Evolutionary conservation across 2,888 invertebrate genomes (phyloP).

Genomic region (Leptinotarsa haldemani): DNA sequence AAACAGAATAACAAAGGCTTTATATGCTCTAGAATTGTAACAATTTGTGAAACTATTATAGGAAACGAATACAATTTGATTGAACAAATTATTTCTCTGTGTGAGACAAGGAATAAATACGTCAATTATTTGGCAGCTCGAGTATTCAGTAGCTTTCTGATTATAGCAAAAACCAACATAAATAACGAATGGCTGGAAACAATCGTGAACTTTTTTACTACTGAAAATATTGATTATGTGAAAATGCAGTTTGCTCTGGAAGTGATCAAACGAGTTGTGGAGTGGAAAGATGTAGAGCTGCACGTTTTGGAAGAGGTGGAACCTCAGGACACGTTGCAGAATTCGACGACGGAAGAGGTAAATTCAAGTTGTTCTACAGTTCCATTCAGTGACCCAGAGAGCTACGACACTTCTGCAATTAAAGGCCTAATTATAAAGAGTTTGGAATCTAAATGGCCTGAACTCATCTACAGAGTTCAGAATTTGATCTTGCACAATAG

Average conservation of each 20-base stretch:
- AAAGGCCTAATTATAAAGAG: slow-evolving; percentile 89
- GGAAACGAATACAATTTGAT: slow-evolving; percentile 86
- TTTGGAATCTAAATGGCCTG: slow-evolving; percentile 86
- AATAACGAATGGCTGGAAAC: slow-evolving; percentile 85
- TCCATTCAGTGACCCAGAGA: slow-evolving; percentile 81
- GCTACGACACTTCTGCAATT: slow-evolving; percentile 86
- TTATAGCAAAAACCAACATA: slow-evolving; percentile 84
- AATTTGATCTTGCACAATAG: slow-evolving; percentile 71
- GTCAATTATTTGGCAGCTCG: slow-evolving; percentile 84
- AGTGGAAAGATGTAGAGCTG: slow-evolving; percentile 86
- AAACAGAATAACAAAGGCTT: slow-evolving; percentile 86
- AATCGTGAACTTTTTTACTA: slow-evolving; percentile 78
- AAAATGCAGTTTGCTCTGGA: slow-evolving; percentile 88
- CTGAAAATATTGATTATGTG: slow-evolving; percentile 74
- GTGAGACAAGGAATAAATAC: slow-evolving; percentile 82
- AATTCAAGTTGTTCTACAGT: slow-evolving; percentile 70
- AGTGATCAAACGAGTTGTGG: slow-evolving; percentile 86
- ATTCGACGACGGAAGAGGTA: slow-evolving; percentile 27
- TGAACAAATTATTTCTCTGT: slow-evolving; percentile 84
- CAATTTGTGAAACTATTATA: slow-evolving; percentile 82
- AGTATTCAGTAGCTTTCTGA: slow-evolving; percentile 84
- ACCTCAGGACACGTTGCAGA: slow-evolving; percentile 52
- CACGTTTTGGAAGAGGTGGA: slow-evolving; percentile 77
- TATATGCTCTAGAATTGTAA: slow-evolving; percentile 84
- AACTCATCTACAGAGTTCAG: slow-evolving; percentile 79